Evolutionary conservation across 2,797 vertebrate species (phyloP), one percentile per base, ranked within the genome.

Genomic region (Coregonus suidteri): DNA sequence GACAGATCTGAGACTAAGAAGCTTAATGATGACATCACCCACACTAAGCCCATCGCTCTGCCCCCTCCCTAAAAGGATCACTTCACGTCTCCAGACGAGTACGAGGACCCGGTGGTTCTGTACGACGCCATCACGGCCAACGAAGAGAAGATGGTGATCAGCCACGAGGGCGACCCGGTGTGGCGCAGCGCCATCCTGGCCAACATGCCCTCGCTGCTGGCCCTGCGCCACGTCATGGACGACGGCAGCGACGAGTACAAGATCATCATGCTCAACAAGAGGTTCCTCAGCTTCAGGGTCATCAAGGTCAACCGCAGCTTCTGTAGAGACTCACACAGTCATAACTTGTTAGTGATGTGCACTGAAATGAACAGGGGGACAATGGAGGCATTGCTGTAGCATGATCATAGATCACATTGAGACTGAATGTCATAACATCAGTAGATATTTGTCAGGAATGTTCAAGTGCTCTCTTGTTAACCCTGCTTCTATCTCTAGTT

Each of bases 251-350:
- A 97, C 0, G 96, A 97, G 87, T 97, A 97, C 87, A 97, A 97
- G 91, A 96, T 97, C 88, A 97, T 97, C 91, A 97, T 97, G 96
- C 94, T 97, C 7, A 97, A 97, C 91, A 96, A 96, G 87, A 91
- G 96, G 78, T 96, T 96, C 88, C 96, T 97, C 80, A 96, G 96
- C 90, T 97, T 97, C 91, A 92, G 96, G 7, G 96, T 97, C 85
- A 97, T 97, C 89, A 97, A 97, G 96, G 41, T 47, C 41, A 47
- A 6, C 37, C 37, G 37, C 37, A 41, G 41, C 41, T 11, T 3
- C 41, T 47, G 41, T 47, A 13, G 41, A 41, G 41, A 47, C 9
- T 47, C 41, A 2, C 41, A 47, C 9, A 11, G 41, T 47, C 41
- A 47, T 9, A 47, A 9, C 41, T 9, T 47, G 7, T 47, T 9